Base-by-base conservation (phyloP, 2,797 vertebrate species). In the Tadarida brasiliensis region DNA sequence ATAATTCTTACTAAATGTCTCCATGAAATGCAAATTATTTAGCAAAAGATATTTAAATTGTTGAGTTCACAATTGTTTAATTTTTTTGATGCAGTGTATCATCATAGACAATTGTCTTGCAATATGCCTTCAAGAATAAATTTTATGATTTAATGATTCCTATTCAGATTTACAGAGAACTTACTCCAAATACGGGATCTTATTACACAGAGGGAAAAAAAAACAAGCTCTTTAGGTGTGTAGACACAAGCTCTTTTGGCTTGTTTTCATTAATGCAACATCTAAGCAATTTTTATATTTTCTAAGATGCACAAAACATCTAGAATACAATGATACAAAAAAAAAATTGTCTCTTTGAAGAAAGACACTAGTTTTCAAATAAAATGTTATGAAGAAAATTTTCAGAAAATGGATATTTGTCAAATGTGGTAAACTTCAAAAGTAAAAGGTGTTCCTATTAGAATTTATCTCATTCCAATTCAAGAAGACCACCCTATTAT, bases 181-280 rank as follows among this genome's bases (percentile, higher is more conserved):
- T 3, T 61, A 87, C 80, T 63, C 57, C 12, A 78, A 80, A 78
- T 51, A 68, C 2, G 1, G 30, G 33, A 57, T 92, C 4, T 2
- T 90, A 81, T 78, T 9, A 78, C 30, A 67, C 11, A 30, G 3
- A 91, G 4, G 16, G n/a, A n/a, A 94, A 89, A 51, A 12, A 63
- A 65, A 68, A 24, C 1, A 90, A 65, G 5, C 61, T 84, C 4
- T 83, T 89, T 56, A 87, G 22, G 10, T 67, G 5, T 71, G 22
- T 17, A 73, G 65, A 68, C 16, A 73, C 2, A 39, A 70, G 5
- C 14, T 5, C n/a, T 78, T 87, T 57, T 39, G 7, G 11, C 0
- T 92, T 47, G 1, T 59, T 92, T 85, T 82, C 73, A 59, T 93
- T 82, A 68, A 6, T 57, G 5, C 85, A 94, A 70, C 73, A 39